Conservation (phyloP, 2,113 vertebrate species). For the Leucopsar rothschildi region DNA sequence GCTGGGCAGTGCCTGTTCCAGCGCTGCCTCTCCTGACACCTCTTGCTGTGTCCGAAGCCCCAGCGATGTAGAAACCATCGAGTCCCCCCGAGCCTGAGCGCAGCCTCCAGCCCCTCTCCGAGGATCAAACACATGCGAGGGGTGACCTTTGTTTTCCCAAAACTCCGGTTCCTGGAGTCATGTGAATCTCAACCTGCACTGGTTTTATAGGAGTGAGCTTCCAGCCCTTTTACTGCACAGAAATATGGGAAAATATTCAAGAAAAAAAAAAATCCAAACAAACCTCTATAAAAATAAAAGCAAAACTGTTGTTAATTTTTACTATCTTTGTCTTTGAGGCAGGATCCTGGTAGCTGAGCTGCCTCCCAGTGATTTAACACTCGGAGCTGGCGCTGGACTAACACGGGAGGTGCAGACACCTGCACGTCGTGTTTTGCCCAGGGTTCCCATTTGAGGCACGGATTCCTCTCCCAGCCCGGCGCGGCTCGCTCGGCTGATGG, state of each 20-base stretch:
- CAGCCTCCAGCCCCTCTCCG: accelerated
- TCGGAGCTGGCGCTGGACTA: accelerated
- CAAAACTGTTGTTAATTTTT: background rate
- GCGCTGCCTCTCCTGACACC: accelerated
- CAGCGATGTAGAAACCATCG: accelerated
- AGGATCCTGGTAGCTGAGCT: background rate
- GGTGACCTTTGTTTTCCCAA: background rate
- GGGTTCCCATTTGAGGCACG: background rate
- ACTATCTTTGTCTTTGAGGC: background rate
- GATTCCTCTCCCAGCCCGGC: background rate
- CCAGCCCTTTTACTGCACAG: background rate
- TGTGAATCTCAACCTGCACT: background rate
- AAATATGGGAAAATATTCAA: background rate
- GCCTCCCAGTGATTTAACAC: background rate
- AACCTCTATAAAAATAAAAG: background rate
- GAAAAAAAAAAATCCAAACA: background rate
- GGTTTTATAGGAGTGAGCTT: accelerated
- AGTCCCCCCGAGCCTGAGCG: accelerated
- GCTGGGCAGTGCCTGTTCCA: accelerated
- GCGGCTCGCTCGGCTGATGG: background rate
- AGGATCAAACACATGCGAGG: accelerated
- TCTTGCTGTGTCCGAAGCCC: no score
- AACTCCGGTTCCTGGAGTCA: background rate
- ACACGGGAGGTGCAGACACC: background rate
- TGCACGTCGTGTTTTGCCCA: accelerated